Conservation (phyloP, 2,113 vertebrate genomes). For the Crocuta crocuta region DNA sequence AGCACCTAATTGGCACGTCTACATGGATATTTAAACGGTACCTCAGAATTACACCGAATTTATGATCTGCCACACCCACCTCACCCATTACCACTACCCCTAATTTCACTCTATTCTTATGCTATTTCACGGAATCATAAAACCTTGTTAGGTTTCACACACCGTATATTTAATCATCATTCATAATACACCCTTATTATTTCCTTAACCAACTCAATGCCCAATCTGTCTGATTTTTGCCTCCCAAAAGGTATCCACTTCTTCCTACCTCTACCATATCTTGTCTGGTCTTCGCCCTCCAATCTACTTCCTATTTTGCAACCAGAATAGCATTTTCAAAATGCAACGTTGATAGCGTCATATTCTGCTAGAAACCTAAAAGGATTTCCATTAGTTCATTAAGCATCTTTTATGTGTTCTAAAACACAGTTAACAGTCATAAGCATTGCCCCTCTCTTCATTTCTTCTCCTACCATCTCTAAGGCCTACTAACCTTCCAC, state of each 20-base stretch:
- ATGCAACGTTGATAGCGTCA: neutral
- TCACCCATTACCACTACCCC: neutral
- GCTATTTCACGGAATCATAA: neutral
- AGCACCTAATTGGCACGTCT: neutral
- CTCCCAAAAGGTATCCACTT: neutral
- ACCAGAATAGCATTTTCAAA: conserved; percentile 12
- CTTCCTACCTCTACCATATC: neutral
- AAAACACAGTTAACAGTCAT: neutral
- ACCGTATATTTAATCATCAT: neutral
- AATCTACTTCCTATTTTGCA: neutral
- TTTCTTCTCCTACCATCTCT: neutral
- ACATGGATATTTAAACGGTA: neutral
- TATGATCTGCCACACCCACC: neutral
- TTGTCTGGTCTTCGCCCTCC: neutral
- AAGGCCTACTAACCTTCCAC: neutral
- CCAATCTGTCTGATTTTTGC: neutral
- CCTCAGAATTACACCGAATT: neutral
- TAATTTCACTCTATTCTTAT: neutral
- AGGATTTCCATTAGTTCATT: neutral
- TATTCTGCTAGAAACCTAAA: neutral
- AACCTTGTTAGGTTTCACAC: neutral
- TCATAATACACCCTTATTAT: neutral
- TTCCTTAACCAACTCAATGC: neutral
- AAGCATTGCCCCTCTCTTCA: neutral
- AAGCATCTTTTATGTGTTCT: neutral